These are phyloP conservation scores for Dolichallabes microphthalmus DNA, from an alignment of 2,113 vertebrate genomes.

Conservation along the genomic window DNA sequence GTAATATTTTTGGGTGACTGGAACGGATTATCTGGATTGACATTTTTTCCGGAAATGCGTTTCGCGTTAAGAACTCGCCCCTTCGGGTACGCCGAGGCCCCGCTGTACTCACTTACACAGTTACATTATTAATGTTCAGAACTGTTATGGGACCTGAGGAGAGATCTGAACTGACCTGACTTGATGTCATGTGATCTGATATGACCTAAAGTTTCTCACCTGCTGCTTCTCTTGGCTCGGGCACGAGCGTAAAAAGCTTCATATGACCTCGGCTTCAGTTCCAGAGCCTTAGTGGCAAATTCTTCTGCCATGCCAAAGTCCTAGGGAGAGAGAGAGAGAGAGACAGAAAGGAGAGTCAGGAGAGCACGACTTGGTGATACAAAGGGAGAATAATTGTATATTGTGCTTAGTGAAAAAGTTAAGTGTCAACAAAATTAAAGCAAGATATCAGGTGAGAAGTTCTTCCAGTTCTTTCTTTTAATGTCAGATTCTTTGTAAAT, in stretches of 20 bases:
- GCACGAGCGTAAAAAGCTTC: conserved; percentile 96
- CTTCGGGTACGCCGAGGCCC: no score
- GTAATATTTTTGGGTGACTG: no score
- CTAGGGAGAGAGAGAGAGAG: conserved; percentile 62
- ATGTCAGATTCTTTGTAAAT: neutral
- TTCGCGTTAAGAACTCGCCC: no score
- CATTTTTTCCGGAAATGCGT: no score
- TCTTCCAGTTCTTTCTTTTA: neutral
- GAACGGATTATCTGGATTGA: no score
- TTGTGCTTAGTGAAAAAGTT: neutral
- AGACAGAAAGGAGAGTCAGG: conserved; percentile 20
- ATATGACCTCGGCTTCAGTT: conserved; percentile 91
- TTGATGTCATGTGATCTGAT: neutral
- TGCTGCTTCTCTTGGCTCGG: conserved; percentile 96
- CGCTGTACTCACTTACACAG: neutral
- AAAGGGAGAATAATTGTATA: neutral
- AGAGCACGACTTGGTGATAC: no score
- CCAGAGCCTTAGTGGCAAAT: conserved; percentile 94
- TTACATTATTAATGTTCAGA: neutral
- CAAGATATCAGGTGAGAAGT: neutral
- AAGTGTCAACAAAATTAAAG: neutral
- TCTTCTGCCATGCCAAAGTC: conserved; percentile 98
- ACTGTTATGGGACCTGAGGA: neutral
- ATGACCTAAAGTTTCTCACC: conserved; percentile 69
- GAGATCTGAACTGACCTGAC: neutral